Base-by-base conservation (phyloP, 1,140 invertebrate genomes). In the Xylocopa sonorina region DNA sequence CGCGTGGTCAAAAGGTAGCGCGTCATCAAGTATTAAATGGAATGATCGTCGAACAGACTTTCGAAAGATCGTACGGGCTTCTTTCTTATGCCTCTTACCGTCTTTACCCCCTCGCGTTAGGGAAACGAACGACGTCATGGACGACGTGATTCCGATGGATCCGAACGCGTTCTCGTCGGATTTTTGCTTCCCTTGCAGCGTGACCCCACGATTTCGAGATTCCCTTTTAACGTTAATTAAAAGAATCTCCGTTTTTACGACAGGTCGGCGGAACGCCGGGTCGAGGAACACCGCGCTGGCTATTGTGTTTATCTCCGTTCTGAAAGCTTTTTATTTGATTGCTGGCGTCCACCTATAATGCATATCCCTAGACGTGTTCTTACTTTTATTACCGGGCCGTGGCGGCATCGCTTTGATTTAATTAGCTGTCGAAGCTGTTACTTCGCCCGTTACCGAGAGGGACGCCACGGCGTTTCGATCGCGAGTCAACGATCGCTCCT, bases 351-450 rank as follows among this genome's bases (percentile, higher is more conserved):
- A 85, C 81, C 86, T 80, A 86, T 90, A 91, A 91, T 89, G 87
- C 89, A 85, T 88, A 90, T 87, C 86, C 87, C 83, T 66, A 81
- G 74, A 85, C 89, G 83, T 85, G 88, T 92, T 91, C 88, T 89
- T 88, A 90, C 90, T 92, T 92, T 92, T 92, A 92, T 89, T 90
- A 90, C 91, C 89, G 88, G 86, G 78, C 89, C 62, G 86, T 85
- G 89, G 89, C 90, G 90, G 90, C 89, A 86, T 85, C 90, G n/a
- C 89, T 91, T 91, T 91, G 90, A 91, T 91, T 91, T 91, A 91
- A 91, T 91, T 91, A 91, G 89, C 90, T 87, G 84, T 87, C 86
- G 85, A 90, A 89, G 87, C 74, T 79, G 74, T 84, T 82, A 84
- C 82, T 69, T 82, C 46, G 53, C 78, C 85, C 53, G 71, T 85